A percentile compares a stretch with the other conserved stretches of the same genome.
phyloP scores from a whole-genome alignment of 37 sponge, comb jelly and placozoan genomes.

The Diacarnus erythraeanus region DNA sequence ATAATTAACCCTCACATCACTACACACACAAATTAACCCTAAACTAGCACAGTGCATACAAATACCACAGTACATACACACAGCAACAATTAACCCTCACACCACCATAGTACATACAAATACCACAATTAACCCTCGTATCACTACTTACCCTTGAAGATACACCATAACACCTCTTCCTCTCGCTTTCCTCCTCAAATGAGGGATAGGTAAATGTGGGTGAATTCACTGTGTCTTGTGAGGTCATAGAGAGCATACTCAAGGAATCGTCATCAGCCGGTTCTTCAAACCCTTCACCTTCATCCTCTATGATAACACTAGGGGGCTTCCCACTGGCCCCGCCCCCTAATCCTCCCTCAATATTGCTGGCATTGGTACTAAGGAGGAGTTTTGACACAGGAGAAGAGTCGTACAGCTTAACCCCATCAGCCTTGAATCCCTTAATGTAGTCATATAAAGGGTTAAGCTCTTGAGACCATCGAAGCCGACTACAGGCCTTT shows the following conservation, averaged over 20 bases:
- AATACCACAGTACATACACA: no score
- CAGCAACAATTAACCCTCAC: no score
- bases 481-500: neutral
- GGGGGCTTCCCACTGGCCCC: slow-evolving; percentile 6
- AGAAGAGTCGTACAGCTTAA: slow-evolving; percentile 39
- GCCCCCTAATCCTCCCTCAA: neutral
- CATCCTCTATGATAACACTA: slow-evolving; percentile 35
- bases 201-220: neutral
- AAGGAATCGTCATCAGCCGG: neutral
- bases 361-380: neutral
- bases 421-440: slow-evolving; percentile 44
- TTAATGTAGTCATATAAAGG: slow-evolving; percentile 65
- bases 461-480: slow-evolving; percentile 69
- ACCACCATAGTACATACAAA: no score
- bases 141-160: neutral
- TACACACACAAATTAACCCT: no score
- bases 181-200: neutral
- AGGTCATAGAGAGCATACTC: neutral
- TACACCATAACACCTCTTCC: neutral
- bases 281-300: neutral
- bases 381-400: slow-evolving; percentile 3
- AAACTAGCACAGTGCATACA: no score
- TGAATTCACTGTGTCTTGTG: neutral
- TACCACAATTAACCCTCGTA: neutral
- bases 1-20: no score